Percentiles rank a stretch among this genome's conserved stretches.
phyloP scores from a whole-genome alignment of 1,140 invertebrate species.

The Scaptomyza graminum region DNA sequence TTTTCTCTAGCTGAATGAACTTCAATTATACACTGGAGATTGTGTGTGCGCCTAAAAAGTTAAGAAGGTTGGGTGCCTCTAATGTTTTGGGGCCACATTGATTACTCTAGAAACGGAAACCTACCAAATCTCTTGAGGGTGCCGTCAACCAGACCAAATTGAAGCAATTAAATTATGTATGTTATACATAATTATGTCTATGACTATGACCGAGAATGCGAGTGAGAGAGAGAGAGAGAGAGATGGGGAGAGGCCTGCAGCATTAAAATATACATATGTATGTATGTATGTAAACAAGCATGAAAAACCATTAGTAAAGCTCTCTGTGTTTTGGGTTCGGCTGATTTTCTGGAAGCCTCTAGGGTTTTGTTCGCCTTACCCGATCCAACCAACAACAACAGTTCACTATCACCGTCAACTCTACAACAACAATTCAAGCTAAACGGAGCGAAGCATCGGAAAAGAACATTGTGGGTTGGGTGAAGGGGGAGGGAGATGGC shows the following conservation, averaged over 20 bases:
- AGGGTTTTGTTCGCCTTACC: slow-evolving; percentile 24
- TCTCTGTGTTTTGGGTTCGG: slow-evolving; percentile 21
- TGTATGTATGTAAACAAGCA: slow-evolving; percentile 21
- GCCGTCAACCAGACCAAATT: slow-evolving; percentile 49
- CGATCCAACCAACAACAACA: slow-evolving; percentile 21
- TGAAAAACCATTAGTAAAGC: slow-evolving; percentile 58
- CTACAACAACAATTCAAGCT: slow-evolving; percentile 35
- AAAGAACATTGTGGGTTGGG: slow-evolving; percentile 13
- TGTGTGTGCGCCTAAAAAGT: slow-evolving; percentile 15
- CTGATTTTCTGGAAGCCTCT: background rate
- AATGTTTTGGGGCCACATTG: background rate
- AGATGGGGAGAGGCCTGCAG: slow-evolving; percentile 46
- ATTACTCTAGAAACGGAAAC: slow-evolving; percentile 23
- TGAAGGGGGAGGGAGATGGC: slow-evolving; percentile 11
- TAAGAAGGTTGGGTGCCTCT: slow-evolving; percentile 6
- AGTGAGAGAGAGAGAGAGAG: background rate
- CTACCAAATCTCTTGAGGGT: slow-evolving; percentile 20
- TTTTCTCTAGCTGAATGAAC: background rate
- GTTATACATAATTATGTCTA: slow-evolving; percentile 55
- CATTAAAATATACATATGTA: slow-evolving; percentile 18
- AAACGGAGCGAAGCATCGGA: slow-evolving; percentile 48
- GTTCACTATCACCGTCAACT: slow-evolving; percentile 32
- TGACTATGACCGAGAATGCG: slow-evolving; percentile 9
- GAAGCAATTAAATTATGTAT: slow-evolving; percentile 71
- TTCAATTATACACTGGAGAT: slow-evolving; percentile 9